These are phyloP conservation scores for Mimas tiliae DNA, from an alignment of 2,888 invertebrate species.

Conservation along the genomic window DNA sequence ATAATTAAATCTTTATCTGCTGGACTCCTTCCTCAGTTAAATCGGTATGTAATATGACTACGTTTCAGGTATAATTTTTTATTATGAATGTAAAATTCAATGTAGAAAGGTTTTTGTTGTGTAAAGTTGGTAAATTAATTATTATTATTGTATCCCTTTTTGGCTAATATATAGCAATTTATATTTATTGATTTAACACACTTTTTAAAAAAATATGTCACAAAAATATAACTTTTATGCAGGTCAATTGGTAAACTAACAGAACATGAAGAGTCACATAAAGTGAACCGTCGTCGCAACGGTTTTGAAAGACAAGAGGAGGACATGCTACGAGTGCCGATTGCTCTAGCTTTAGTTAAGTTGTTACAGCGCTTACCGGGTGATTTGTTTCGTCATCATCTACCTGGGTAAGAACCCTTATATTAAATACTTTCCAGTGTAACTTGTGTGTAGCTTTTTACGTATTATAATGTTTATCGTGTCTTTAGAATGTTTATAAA, in stretches of 20 bases:
- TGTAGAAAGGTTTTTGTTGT: no score
- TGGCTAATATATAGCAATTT: no score
- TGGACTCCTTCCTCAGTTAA: slow-evolving; percentile 91
- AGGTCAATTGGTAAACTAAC: slow-evolving; percentile 84
- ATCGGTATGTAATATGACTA: slow-evolving; percentile 79
- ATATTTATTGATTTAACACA: no score
- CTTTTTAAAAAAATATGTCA: no score
- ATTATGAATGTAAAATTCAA: background rate
- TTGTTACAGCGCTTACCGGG: slow-evolving; percentile 94
- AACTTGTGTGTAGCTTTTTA: no score
- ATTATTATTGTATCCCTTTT: no score
- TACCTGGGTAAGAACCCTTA: slow-evolving; percentile 88
- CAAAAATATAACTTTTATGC: slow-evolving; percentile 22
- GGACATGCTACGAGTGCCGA: slow-evolving; percentile 94
- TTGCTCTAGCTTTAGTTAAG: slow-evolving; percentile 96
- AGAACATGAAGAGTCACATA: slow-evolving; percentile 90
- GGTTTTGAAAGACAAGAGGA: slow-evolving; percentile 93
- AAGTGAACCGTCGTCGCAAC: slow-evolving; percentile 88
- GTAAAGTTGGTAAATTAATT: no score
- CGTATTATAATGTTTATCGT: no score
- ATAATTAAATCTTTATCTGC: slow-evolving; percentile 89
- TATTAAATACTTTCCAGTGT: background rate
- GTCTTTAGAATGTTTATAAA: no score
- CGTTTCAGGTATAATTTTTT: background rate
- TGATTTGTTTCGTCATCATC: slow-evolving; percentile 88